These are phyloP conservation scores for Syngnathus typhle DNA, from an alignment of 2,113 vertebrate genomes.

Conservation along the genomic window DNA sequence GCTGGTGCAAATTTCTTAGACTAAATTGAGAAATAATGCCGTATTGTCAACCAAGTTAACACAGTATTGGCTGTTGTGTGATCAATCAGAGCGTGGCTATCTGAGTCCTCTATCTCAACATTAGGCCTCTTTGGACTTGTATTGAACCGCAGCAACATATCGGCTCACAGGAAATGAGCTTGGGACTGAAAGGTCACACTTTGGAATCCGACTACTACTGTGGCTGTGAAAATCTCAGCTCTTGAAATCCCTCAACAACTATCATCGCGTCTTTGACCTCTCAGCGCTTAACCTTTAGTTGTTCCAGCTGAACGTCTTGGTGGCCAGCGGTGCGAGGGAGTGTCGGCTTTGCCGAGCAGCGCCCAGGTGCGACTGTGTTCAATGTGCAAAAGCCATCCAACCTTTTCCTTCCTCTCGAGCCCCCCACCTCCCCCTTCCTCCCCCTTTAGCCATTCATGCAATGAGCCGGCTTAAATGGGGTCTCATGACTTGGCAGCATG, in stretches of 20 bases:
- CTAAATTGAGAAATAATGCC: not conserved
- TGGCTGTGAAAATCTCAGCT: slow-evolving; percentile 45
- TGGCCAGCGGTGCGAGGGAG: slow-evolving; percentile 30
- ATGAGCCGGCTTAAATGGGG: slow-evolving; percentile 27
- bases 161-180: slow-evolving; percentile 46
- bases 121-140: slow-evolving; percentile 21
- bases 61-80: not conserved
- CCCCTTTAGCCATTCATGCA: slow-evolving; percentile 33
- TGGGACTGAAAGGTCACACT: slow-evolving; percentile 49
- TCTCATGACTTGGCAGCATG: slow-evolving; percentile 22
- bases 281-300: slow-evolving; percentile 54
- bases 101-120: slow-evolving; percentile 13
- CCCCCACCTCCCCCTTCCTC: slow-evolving; percentile 14
- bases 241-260: slow-evolving; percentile 48
- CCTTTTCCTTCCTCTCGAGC: slow-evolving; percentile 24
- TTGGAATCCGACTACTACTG: slow-evolving; percentile 40
- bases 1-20: not conserved
- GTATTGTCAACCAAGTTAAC: not conserved
- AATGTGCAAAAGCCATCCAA: slow-evolving; percentile 35
- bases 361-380: slow-evolving; percentile 53
- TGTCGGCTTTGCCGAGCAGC: slow-evolving; percentile 18
- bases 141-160: slow-evolving; percentile 43
- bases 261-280: slow-evolving; percentile 43
- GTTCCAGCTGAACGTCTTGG: slow-evolving; percentile 43
- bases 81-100: slow-evolving; percentile 6